Evolutionary conservation across 2,113 vertebrate genomes (phyloP), one percentile per base, ranked within the genome.

Genomic region (Hepsetus odoe): DNA sequence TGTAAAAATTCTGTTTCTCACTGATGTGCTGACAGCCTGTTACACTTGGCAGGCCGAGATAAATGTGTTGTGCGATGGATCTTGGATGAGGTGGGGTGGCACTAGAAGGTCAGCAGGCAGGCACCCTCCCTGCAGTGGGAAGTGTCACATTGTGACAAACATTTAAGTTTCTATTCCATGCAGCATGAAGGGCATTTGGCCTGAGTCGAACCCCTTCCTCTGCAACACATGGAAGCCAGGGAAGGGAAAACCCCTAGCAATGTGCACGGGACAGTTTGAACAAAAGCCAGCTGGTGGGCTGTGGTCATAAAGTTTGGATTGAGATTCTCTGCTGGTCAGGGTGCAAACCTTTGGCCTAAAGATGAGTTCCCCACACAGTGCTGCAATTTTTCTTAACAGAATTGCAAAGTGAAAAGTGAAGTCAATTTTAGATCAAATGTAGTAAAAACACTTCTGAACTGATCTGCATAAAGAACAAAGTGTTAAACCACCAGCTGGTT

Each of bases 1-100:
- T 42, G 24, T 65, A 30, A 51, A 56, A 30, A 46, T 26, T 72
- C 11, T 22, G 16, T 55, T 33, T 51, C 56, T 53, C 58, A 42
- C 12, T 78, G 46, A 58, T 72, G 46, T 72, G 51, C 46, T 68
- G 80, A 77, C 74, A 67, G 75, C 3, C 65, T 74, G 28, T 53
- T 74, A 77, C 74, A 79, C 65, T 75, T 78, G 65, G 77, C 71
- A 82, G 69, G 46, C 66, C 46, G 49, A n/a, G 58, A 80, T 68
- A 44, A 75, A 18, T 79, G 64, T 74, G 42, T 46, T 51, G 65
- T 77, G 51, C 70, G 33, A 70, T 74, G 64, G 55, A 44, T 40
- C 65, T 69, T 13, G 46, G 49, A 14, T 56, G 53, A 22, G 69
- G 22, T 26, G 26, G 44, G 28, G 59, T 51, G 70, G 58, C 33